Base-by-base conservation (phyloP, 2,888 invertebrate species). In the Ariolimax columbianus region DNA sequence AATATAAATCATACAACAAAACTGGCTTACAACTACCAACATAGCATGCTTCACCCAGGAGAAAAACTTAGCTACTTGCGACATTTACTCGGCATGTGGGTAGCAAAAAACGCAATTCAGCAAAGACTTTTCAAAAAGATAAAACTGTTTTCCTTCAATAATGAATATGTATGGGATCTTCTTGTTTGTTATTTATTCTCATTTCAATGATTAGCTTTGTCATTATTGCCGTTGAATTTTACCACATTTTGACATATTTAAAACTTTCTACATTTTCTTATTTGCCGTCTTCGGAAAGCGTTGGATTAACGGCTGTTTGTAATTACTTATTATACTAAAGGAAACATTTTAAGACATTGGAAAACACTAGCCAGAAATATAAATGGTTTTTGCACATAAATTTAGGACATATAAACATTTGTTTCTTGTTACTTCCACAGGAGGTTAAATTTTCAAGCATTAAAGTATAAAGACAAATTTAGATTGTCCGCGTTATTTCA, bases 301-400 rank as follows among this genome's bases (percentile, higher is more conserved):
- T 59, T 33, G n/a, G 38, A 19, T 51, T 40, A 38, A 59, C 14
- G 14, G 59, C 59, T 36, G n/a, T 78, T 78, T 63, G 26, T 78
- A 78, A 63, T 78, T 59, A 38, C 17, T 26, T 78, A n/a, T n/a
- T n/a, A 63, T 36, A 78, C 78, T 63, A n/a, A 36, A 59, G 36
- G 19, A 40, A 40, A 38, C 63, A 17, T 63, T 78, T 78, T 36
- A 63, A 40, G 9, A n/a, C 0, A 77, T 33, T 36, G 33, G 51
- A n/a, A 63, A 63, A 59, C 33, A 6, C 33, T 40, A 78, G 47
- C 17, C 59, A 38, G 59, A 40, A 78, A 63, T 78, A 78, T 38
- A 38, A 78, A 78, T 78, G 78, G n/a, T n/a, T 68, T 80, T 80
- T 80, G 30, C 80, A 80, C 40, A 47, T 68, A 73, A 82, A 82